Evolutionary conservation across 2,888 invertebrate genomes (phyloP).

Genomic region (Folsomia candida): DNA sequence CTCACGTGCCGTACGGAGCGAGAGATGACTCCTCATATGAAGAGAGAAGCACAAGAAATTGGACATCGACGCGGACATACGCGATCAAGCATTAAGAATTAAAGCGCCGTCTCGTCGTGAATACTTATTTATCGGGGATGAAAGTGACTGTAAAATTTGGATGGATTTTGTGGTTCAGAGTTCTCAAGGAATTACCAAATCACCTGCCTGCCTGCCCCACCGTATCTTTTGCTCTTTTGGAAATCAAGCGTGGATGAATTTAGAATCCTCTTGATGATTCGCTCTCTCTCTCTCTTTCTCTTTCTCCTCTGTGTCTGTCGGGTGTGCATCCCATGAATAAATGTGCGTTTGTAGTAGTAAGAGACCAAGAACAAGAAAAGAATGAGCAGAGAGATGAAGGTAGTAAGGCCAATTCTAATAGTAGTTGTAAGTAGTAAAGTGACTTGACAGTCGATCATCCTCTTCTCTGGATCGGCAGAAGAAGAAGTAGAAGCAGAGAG

Average conservation of each 20-base stretch:
- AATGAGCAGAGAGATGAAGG: too few relatives aligned
- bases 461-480: background rate
- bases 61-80: background rate
- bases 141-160: background rate
- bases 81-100: background rate
- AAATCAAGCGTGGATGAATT: background rate
- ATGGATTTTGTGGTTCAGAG: conserved; percentile 18
- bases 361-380: too few relatives aligned
- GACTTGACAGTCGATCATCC: conserved; percentile 1
- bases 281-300: background rate
- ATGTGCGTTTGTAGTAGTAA: background rate
- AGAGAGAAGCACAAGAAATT: background rate
- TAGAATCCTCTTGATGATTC: background rate
- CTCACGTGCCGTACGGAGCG: conserved; percentile 54
- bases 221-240: background rate
- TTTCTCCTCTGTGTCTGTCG: too few relatives aligned
- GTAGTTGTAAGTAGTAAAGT: background rate
- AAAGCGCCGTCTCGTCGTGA: too few relatives aligned
- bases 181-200: background rate
- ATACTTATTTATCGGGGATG: too few relatives aligned
- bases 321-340: background rate
- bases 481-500: conserved; percentile 3
- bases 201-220: background rate
- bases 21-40: conserved; percentile 24
- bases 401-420: too few relatives aligned